These are phyloP conservation scores for Tipula unca DNA, from an alignment of 2,888 invertebrate genomes.

Conservation along the genomic window DNA sequence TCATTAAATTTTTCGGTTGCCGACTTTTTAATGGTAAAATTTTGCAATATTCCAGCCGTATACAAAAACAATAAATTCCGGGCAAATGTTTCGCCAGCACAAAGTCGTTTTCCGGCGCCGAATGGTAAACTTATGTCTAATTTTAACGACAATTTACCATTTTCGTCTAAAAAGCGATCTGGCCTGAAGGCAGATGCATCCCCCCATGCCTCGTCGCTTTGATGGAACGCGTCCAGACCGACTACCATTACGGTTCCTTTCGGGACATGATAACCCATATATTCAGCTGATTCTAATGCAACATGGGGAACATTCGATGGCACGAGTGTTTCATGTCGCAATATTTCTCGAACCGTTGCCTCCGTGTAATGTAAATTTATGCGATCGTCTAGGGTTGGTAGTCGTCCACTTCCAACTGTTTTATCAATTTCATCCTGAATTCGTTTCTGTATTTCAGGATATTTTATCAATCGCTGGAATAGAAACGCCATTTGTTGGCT, in stretches of 20 bases:
- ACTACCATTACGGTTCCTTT: constrained; percentile 47
- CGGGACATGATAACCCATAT: constrained; percentile 50
- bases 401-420: constrained; percentile 50
- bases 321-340: constrained; percentile 52
- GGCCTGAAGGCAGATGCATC: constrained; percentile 59
- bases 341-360: constrained; percentile 51
- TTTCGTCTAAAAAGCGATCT: constrained; percentile 51
- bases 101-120: constrained; percentile 55
- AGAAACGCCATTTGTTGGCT: constrained; percentile 45
- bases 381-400: constrained; percentile 50
- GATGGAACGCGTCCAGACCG: constrained; percentile 49
- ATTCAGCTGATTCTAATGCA: constrained; percentile 43
- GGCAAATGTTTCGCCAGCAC: constrained; percentile 63
- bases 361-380: constrained; percentile 53
- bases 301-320: constrained; percentile 53
- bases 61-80: constrained; percentile 56
- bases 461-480: constrained; percentile 45
- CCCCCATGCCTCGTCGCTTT: constrained; percentile 51
- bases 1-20: constrained; percentile 36
- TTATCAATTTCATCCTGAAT: constrained; percentile 54
- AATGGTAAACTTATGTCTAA: constrained; percentile 56
- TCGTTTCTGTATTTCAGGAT: constrained; percentile 49
- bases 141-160: constrained; percentile 47
- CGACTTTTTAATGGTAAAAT: constrained; percentile 49
- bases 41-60: constrained; percentile 52